Evolutionary conservation across 2,113 vertebrate genomes (phyloP).

Genomic region (Urocitellus parryii): DNA sequence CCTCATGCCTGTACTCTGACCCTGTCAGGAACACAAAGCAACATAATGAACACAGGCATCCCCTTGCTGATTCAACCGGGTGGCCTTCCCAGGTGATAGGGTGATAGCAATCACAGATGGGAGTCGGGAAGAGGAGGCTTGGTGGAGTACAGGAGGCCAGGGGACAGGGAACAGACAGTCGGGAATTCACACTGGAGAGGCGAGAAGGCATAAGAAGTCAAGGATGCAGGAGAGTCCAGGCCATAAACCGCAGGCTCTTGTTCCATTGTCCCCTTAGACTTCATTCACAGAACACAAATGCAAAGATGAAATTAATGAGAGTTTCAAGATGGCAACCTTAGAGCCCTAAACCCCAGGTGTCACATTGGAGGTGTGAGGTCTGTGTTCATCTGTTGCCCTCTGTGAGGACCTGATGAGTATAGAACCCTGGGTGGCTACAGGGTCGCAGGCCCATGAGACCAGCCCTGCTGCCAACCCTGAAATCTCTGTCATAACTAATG

Average conservation of each 20-base stretch:
- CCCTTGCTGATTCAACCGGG: background rate
- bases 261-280: background rate
- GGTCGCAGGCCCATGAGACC: background rate
- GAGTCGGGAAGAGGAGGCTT: background rate
- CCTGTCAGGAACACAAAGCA: background rate
- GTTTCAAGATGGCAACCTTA: background rate
- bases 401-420: background rate
- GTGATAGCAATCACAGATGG: background rate
- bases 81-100: background rate
- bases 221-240: background rate
- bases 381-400: background rate
- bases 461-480: background rate
- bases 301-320: slow-evolving; percentile 24
- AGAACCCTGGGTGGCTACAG: no score
- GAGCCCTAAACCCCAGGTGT: background rate
- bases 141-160: background rate
- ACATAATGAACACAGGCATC: background rate
- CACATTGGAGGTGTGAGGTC: no score
- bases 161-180: background rate
- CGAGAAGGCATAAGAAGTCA: background rate
- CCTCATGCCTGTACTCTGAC: background rate
- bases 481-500: background rate
- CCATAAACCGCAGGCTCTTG: background rate
- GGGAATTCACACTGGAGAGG: background rate
- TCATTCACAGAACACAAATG: background rate